Base-by-base conservation (phyloP, 2,888 invertebrate genomes). In the Clostera curtula region DNA sequence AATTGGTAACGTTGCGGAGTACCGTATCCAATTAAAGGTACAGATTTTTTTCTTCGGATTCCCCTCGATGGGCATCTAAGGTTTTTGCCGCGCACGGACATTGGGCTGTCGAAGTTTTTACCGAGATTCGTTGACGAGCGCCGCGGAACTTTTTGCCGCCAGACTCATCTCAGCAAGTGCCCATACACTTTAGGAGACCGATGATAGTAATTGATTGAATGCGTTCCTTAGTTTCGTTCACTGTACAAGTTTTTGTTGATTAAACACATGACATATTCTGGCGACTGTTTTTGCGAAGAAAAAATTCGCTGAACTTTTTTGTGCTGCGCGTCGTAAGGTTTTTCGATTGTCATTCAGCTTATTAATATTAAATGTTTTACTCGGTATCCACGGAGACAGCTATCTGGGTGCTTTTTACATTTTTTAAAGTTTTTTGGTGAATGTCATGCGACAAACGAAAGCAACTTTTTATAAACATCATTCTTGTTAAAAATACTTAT, bases 181-280 rank as follows among this genome's bases (percentile, higher is more conserved):
- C 68, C 68, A 68, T 76, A 77, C 65, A 73, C 77, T 76, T 73
- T 61, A 58, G 65, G 59, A 61, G 62, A 57, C 56, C 64, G 55
- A 49, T 48, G 63, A 51, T 46, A 50, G 69, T 77, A 80, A 80
- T 80, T 80, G 80, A 79, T 76, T 66, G 70, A 67, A 71, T 71
- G 61, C 65, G 45, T 58, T 67, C 59, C 52, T 61, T 54, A 60
- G 64, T 63, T 71, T 63, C 66, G 54, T 54, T 33, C 27, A 27
- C 12, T 15, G 6, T 3, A 5, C 29, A 38, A 17, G 31, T 40
- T 38, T 40, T 41, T 37, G 29, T 44, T 40, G 41, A 41, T 38
- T 35, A 40, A 42, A 55, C 48, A 48, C 48, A 48, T 40, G 40
- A 43, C 34, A 36, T 48, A 45, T 40, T 45, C 29, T 33, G 21